Percentiles rank a stretch among this genome's conserved stretches.
phyloP scores from a whole-genome alignment of 2,797 vertebrate genomes.

The Sitta carolinensis region DNA sequence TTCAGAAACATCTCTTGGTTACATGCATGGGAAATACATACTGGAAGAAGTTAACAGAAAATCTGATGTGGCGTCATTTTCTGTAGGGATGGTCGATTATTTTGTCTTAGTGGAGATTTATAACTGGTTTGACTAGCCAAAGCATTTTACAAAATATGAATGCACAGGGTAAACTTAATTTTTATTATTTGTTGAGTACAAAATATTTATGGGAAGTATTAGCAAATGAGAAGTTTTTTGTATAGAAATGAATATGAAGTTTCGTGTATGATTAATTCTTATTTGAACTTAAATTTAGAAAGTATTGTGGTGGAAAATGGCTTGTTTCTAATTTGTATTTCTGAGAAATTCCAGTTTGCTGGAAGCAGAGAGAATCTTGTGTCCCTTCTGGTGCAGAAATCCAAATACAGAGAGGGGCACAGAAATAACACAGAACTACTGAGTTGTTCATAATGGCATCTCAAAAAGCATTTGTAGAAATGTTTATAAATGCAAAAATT shows the following conservation, averaged over 20 bases:
- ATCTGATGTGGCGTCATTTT: not conserved
- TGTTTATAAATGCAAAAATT: not conserved
- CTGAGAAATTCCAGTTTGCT: not conserved
- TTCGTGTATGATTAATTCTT: not conserved
- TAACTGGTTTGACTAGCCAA: not conserved
- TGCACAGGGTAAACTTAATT: not conserved
- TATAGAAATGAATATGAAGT: not conserved
- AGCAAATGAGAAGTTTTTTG: not conserved
- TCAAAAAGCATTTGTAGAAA: not conserved
- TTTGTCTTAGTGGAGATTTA: not conserved
- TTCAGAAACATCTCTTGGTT: not conserved
- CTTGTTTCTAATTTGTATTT: not conserved
- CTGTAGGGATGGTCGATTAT: not conserved
- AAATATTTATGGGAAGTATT: not conserved
- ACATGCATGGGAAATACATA: not conserved
- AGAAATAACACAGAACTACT: not conserved
- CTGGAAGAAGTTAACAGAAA: not conserved
- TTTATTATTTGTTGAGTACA: not conserved
- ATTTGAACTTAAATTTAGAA: not conserved
- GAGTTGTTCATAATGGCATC: not conserved
- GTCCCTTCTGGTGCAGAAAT: not conserved
- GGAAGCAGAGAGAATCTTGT: not conserved
- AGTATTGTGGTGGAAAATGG: not conserved
- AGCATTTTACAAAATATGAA: not conserved
- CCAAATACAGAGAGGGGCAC: rapidly evolving